Conservation (phyloP, 1,140 invertebrate species). For the Dinoponera quadriceps region DNA sequence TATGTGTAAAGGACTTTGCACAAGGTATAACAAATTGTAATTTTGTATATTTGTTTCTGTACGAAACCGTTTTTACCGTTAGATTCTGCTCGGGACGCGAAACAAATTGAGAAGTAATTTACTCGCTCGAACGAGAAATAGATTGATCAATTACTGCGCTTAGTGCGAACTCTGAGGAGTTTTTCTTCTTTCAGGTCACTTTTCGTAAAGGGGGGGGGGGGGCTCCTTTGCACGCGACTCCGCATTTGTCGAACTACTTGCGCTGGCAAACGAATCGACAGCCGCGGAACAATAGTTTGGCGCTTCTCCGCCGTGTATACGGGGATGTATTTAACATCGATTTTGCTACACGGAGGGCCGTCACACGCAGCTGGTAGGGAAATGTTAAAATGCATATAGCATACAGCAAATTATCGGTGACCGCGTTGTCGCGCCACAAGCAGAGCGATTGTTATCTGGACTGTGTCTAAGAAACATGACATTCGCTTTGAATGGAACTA, state of each 20-base stretch:
- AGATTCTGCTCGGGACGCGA: neutral
- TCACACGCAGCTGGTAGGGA: constrained; percentile 45
- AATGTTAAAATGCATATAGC: constrained; percentile 54
- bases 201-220: no score
- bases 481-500: constrained; percentile 33
- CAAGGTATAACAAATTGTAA: no score
- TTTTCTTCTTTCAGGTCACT: constrained; percentile 51
- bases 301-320: constrained; percentile 42
- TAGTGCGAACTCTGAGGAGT: constrained; percentile 24
- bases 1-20: no score
- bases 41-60: no score
- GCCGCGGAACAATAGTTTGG: constrained; percentile 62
- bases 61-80: constrained; percentile 4
- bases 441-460: constrained; percentile 16
- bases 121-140: constrained; percentile 29
- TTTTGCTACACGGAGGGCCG: constrained; percentile 56
- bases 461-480: constrained; percentile 45
- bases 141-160: constrained; percentile 49
- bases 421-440: constrained; percentile 2
- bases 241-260: constrained; percentile 64
- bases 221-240: constrained; percentile 63
- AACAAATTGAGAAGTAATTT: constrained; percentile 43
- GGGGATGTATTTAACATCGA: constrained; percentile 61
- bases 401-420: constrained; percentile 36
- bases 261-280: constrained; percentile 65